phyloP scores from a whole-genome alignment of 1,140 invertebrate species.

The Riptortus pedestris region DNA sequence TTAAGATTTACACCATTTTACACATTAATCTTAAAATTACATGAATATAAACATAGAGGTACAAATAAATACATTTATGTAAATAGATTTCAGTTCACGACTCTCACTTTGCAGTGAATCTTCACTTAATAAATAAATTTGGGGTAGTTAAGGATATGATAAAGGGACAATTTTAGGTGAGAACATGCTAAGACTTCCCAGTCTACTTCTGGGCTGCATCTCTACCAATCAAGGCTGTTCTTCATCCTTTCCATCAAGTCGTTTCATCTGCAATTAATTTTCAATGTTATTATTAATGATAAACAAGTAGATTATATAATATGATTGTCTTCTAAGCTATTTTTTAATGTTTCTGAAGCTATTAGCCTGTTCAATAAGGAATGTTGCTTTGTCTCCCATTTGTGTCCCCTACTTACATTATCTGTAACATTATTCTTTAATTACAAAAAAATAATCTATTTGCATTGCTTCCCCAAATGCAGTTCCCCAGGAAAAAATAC shows the following conservation, averaged over 20 bases:
- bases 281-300: background rate
- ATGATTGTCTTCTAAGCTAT: background rate
- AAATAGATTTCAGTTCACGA: too few relatives aligned
- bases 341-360: background rate
- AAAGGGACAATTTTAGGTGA: conserved; percentile 3
- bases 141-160: conserved; percentile 1
- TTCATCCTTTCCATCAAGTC: conserved; percentile 7
- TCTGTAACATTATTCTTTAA: background rate
- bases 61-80: too few relatives aligned
- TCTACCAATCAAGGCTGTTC: conserved; percentile 6
- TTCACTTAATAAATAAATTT: too few relatives aligned
- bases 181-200: background rate
- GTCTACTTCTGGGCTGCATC: background rate
- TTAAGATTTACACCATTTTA: too few relatives aligned
- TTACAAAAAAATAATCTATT: background rate
- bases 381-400: background rate
- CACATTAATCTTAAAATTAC: too few relatives aligned
- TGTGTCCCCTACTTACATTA: background rate
- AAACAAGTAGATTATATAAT: too few relatives aligned
- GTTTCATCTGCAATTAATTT: conserved; percentile 13
- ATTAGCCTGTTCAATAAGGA: background rate
- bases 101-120: too few relatives aligned
- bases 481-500: too few relatives aligned
- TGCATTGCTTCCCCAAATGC: too few relatives aligned
- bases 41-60: too few relatives aligned